Evolutionary conservation across 2,113 vertebrate genomes (phyloP), one percentile per base, ranked within the genome.

Genomic region (Alces alces): DNA sequence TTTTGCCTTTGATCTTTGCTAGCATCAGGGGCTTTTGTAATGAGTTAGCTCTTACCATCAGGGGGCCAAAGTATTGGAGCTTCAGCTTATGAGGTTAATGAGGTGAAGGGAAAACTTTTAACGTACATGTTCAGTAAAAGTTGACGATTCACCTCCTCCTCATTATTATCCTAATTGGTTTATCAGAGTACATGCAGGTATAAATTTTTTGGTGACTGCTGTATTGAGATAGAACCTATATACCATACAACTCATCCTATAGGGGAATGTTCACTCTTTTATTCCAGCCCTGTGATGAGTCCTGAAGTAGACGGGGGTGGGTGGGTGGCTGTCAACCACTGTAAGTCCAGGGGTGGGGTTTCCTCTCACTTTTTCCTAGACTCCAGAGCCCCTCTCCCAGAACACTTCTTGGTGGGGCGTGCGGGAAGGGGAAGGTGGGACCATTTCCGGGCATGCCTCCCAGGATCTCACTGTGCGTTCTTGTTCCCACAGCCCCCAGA

Each of bases 401-500:
- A 94, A 60, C 30, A 36, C 76, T 47, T 54, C 33, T 87, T 61
- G 78, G 43, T 64, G n/a, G 43, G 86, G 33, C 7, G 6, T 6
- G 1, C 50, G n/a, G 55, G 43, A 21, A 89, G 39, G 27, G 64
- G 19, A 50, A 10, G 47, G 15, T 54, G 66, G 83, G 73, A 5
- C 47, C 3, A 0, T 33, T 96, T 91, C 60, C n/a, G 33, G 83
- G 54, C 47, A 54, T 7, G 10, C 8, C 33, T 82, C 16, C 36
- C 6, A 3, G 5, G 15, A 50, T 12, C 17, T 60, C 28, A 85
- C 21, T 6, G 1, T 2, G 28, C 43, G 3, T 84, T 60, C 98
- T 94, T 98, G 79, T 93, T 80, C 97, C 97, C 79, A 39, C 97
- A 99, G 99, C 97, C 98, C 97, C 21, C 98, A 97, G 88, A 97